Evolutionary conservation across 2,113 vertebrate species (phyloP).

Genomic region (Arothron firmamentum): DNA sequence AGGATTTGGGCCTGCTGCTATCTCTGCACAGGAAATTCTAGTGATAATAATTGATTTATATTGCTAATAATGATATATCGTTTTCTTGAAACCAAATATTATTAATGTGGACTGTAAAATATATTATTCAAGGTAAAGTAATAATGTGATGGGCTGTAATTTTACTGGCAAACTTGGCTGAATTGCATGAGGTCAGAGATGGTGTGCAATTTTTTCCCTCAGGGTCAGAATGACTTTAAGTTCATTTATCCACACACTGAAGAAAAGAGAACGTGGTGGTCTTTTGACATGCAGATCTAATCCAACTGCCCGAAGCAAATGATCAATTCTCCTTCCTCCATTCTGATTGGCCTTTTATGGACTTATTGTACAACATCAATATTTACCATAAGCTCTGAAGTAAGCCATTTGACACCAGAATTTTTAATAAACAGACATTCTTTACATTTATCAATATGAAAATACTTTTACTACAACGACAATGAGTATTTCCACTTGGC

Average conservation of each 20-base stretch:
- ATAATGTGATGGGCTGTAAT: too few relatives aligned
- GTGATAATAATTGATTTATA: not conserved
- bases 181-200: too few relatives aligned
- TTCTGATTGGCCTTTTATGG: too few relatives aligned
- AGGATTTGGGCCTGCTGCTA: not conserved
- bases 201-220: not conserved
- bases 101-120: too few relatives aligned
- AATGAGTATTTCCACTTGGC: slow-evolving; percentile 67
- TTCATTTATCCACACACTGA: not conserved
- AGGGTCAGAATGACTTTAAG: not conserved
- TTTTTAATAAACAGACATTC: slow-evolving; percentile 39
- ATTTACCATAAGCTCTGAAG: too few relatives aligned
- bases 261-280: not conserved
- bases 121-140: too few relatives aligned
- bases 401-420: not conserved
- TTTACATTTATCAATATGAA: slow-evolving; percentile 69
- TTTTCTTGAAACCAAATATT: too few relatives aligned
- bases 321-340: too few relatives aligned
- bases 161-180: too few relatives aligned
- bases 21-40: too few relatives aligned
- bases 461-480: slow-evolving; percentile 75
- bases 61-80: not conserved
- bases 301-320: too few relatives aligned
- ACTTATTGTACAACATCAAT: not conserved
- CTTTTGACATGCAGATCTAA: not conserved